phyloP scores from a whole-genome alignment of 2,797 vertebrate species.

The Sebastes nivosus region DNA sequence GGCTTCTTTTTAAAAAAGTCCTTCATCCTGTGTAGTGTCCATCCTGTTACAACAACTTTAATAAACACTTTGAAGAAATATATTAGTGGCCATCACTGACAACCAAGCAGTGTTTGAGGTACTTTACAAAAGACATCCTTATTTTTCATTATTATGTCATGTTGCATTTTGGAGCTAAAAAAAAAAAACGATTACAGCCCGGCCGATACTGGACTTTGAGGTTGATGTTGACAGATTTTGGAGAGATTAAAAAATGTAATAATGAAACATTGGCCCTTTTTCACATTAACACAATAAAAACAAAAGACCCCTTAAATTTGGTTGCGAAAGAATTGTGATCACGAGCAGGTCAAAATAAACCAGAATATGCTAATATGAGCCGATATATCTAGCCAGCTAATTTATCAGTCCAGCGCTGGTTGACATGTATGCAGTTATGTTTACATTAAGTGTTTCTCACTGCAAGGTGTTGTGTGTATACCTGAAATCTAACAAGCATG shows the following conservation, averaged over 20 bases:
- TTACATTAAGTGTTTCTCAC: not conserved
- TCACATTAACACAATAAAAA: not conserved
- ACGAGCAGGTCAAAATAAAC: not conserved
- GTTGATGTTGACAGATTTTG: not conserved
- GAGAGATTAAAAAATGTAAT: not conserved
- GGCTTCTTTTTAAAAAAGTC: slow-evolving; percentile 2
- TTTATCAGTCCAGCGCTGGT: not conserved
- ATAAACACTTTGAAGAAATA: slow-evolving; percentile 4
- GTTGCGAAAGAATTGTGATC: not conserved
- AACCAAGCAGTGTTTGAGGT: not conserved
- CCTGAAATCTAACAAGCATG: not conserved
- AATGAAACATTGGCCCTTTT: not conserved
- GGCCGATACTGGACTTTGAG: not conserved
- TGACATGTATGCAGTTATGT: not conserved
- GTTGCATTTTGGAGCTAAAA: not conserved
- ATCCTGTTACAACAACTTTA: slow-evolving; percentile 10
- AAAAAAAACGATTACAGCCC: not conserved
- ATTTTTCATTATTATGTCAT: not conserved
- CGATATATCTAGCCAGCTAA: not conserved
- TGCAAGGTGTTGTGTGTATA: not conserved
- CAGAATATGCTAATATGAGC: not conserved
- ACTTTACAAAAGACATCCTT: not conserved
- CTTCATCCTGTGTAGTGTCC: slow-evolving; percentile 29
- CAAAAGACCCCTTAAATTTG: not conserved
- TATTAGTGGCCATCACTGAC: not conserved